A percentile compares a stretch with the other conserved stretches of the same genome.
These are phyloP conservation scores for Mya arenaria DNA, from an alignment of 1,140 invertebrate species.

Conservation along the genomic window DNA sequence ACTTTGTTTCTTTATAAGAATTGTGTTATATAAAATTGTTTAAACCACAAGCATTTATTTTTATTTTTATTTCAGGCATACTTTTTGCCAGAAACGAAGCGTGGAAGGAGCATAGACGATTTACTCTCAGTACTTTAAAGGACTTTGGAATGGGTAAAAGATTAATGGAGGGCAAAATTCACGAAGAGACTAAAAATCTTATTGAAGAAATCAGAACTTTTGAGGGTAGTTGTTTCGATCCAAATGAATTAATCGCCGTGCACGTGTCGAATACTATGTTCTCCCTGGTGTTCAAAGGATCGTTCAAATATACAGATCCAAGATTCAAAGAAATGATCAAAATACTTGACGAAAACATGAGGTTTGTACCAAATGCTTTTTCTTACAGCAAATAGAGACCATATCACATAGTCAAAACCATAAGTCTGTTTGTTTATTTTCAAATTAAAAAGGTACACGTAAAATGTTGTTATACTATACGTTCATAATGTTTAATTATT, in stretches of 20 bases:
- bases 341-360: slow-evolving; percentile 31
- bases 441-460: background rate
- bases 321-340: background rate
- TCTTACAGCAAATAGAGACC: background rate
- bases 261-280: slow-evolving; percentile 20
- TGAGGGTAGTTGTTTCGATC: slow-evolving; percentile 34
- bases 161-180: slow-evolving; percentile 23
- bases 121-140: slow-evolving; percentile 36
- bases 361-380: background rate
- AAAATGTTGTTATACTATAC: background rate
- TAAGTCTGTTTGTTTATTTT: background rate
- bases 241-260: background rate
- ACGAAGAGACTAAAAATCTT: slow-evolving; percentile 18
- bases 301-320: slow-evolving; percentile 32
- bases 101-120: slow-evolving; percentile 36
- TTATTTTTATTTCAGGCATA: slow-evolving; percentile 36
- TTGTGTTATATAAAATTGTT: no score
- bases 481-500: background rate
- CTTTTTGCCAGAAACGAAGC: background rate
- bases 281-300: slow-evolving; percentile 17
- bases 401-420: background rate
- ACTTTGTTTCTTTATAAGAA: no score
- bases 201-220: background rate
- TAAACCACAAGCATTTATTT: no score
- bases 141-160: slow-evolving; percentile 51